Percentiles rank a stretch among this genome's conserved stretches.
These are phyloP conservation scores for Botia kubotai DNA, from an alignment of 2,797 vertebrate species.

Conservation along the genomic window DNA sequence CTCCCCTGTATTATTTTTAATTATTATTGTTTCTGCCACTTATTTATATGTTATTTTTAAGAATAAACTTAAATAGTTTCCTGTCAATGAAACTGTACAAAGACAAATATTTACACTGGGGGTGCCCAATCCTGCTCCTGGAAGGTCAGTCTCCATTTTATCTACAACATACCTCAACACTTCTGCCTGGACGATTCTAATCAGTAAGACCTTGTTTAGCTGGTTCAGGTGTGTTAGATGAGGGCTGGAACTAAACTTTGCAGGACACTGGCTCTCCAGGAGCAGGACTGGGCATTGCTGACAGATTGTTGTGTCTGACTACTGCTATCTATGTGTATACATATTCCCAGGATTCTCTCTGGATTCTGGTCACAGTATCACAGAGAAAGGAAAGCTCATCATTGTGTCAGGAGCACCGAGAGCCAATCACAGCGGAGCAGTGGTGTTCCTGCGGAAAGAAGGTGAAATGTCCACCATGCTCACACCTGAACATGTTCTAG, in stretches of 20 bases:
- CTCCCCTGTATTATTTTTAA: neutral
- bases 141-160: too few relatives aligned
- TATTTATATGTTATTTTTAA: neutral
- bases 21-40: neutral
- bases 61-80: neutral
- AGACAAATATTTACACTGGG: too few relatives aligned
- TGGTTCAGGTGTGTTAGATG: too few relatives aligned
- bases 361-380: conserved; percentile 90
- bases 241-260: too few relatives aligned
- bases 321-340: conserved; percentile 12
- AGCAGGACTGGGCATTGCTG: too few relatives aligned
- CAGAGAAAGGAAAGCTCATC: conserved; percentile 81
- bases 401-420: conserved; percentile 96
- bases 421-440: conserved; percentile 93
- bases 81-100: neutral
- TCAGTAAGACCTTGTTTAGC: too few relatives aligned
- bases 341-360: conserved; percentile 89
- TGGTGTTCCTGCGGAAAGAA: conserved; percentile 86
- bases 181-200: too few relatives aligned
- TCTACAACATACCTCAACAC: too few relatives aligned
- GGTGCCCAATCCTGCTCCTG: too few relatives aligned
- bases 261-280: too few relatives aligned
- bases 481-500: conserved; percentile 80
- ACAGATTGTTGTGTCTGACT: neutral
- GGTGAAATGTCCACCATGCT: conserved; percentile 70